Base-by-base conservation (phyloP, 2,888 invertebrate genomes). In the Rhagonycha fulva region DNA sequence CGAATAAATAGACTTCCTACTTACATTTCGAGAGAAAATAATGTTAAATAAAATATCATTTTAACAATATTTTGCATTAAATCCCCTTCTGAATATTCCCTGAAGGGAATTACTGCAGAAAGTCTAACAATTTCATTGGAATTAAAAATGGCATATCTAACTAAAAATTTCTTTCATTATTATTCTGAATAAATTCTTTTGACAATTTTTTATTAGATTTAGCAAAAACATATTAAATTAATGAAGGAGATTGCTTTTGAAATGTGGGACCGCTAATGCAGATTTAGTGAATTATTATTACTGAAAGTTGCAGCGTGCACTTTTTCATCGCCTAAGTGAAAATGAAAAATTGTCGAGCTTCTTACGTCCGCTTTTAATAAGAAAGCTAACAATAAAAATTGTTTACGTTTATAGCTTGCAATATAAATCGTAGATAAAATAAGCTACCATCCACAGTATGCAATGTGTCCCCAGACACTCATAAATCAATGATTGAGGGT, bases 401-500 rank as follows among this genome's bases (percentile, higher is more conserved):
- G 63, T 67, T 73, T 71, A n/a, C 73, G 70, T 76, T 76, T 76
- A 76, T 76, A 71, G 76, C 76, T n/a, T 68, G 60, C 62, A 73
- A 71, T 73, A 76, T 76, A 73, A 76, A 73, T 76, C 71, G 62
- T 67, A 82, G 83, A 83, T 84, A 84, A 83, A 84, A 83, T 84
- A 83, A 83, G 84, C 83, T 83, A 83, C 82, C 83, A 82, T 82
- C 81, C 77, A 82, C 81, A 82, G 79, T 81, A 80, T 81, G 78
- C 79, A 79, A 77, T 77, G 75, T 67, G 79, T 84, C 86, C 85
- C 85, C 76, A 73, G 85, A 78, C 81, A 79, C 80, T 82, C 79
- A 85, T 86, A 85, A 85, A 85, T 86, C 85, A 85, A 81, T 80
- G 82, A 84, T 84, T 84, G 84, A 83, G 84, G 84, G 84, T 84